Evolutionary conservation across 2,888 invertebrate genomes (phyloP), one percentile per base, ranked within the genome.

Genomic region (Tanaodytes sp.): DNA sequence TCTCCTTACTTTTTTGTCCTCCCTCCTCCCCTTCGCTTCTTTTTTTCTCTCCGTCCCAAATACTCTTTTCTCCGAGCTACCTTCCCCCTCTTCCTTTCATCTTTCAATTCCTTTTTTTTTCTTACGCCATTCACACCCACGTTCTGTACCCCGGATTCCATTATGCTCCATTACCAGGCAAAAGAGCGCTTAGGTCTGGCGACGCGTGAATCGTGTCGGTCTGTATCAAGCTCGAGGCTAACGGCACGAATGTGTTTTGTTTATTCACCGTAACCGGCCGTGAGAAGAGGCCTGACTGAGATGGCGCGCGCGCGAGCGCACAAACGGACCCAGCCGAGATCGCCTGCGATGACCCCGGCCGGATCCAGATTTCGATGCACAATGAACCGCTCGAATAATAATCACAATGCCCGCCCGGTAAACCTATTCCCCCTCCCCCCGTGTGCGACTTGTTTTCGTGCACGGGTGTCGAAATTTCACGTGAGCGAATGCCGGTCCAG

Each of bases 151-250:
- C 72, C 72, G 76, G 77, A 80, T 80, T 79, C 77, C 78, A 79
- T 81, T 78, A 76, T 76, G 76, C 74, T 76, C 76, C 75, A 78
- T 76, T 75, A 75, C 74, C 64, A 73, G 72, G 65, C 73, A 64
- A 58, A 62, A 54, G 68, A 40, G 63, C 63, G 58, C 64, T 66
- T 66, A 45, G 67, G 58, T 48, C 58, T 54, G 54, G 68, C 45
- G 68, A 69, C 75, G 71, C 73, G 74, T 74, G 73, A 58, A 68
- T 55, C 72, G 68, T 65, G 65, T 64, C 65, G 52, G 59, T 51
- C 46, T 30, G 51, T 58, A 72, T 68, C 65, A 61, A 62, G 59
- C 59, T 63, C 66, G 62, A 65, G 65, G 52, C 67, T 37, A 55
- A 57, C 51, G 64, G 49, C 54, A 51, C 54, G 49, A 64, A 59